Evolutionary conservation across 2,113 vertebrate species (phyloP).

Genomic region (Vombatus ursinus): DNA sequence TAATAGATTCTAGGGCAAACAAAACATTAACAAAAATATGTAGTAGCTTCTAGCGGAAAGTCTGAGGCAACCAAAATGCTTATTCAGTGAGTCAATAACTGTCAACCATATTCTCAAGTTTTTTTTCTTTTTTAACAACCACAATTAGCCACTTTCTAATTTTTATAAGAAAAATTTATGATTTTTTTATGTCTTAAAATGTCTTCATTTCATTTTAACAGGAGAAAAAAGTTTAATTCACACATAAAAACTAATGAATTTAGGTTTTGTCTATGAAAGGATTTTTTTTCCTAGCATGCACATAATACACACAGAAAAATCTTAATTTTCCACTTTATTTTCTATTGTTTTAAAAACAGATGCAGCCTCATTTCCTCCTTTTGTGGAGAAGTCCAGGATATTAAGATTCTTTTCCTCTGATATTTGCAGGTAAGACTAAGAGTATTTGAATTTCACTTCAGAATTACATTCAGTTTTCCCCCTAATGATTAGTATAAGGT

Average conservation of each 20-base stretch:
- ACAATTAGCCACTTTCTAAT: neutral
- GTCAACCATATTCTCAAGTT: neutral
- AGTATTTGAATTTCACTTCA: neutral
- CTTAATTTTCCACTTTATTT: neutral
- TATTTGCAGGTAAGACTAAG: conserved; percentile 92
- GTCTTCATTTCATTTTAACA: neutral
- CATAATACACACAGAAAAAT: neutral
- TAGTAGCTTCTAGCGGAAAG: neutral
- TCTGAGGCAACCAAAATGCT: neutral
- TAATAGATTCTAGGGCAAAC: neutral
- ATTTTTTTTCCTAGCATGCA: neutral
- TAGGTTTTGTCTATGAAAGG: neutral
- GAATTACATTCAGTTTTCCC: neutral
- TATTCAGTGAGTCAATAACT: neutral
- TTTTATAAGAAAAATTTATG: neutral
- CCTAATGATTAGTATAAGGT: neutral
- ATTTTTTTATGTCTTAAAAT: neutral
- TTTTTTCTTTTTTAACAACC: neutral
- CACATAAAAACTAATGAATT: neutral
- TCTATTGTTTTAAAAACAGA: conserved; percentile 83
- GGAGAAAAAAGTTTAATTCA: neutral
- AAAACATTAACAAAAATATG: neutral
- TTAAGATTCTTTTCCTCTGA: conserved; percentile 94
- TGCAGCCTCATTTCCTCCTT: conserved; percentile 93
- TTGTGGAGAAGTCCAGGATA: conserved; percentile 84